A percentile compares a stretch with the other conserved stretches of the same genome.
Evolutionary conservation across 1,140 invertebrate species (phyloP).

Genomic region (Chymomyza costata): DNA sequence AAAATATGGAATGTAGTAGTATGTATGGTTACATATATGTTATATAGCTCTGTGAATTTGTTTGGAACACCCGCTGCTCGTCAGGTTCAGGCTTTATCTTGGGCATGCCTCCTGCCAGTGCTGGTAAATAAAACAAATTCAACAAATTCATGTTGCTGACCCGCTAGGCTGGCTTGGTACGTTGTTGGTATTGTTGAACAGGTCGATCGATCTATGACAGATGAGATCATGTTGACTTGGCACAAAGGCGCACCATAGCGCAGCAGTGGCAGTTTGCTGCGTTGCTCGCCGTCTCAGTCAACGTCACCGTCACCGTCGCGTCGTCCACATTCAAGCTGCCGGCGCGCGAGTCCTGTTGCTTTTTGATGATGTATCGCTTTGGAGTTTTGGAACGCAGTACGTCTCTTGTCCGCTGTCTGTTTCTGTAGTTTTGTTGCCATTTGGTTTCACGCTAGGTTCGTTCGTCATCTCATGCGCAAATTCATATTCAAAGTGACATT

Average conservation of each 20-base stretch:
- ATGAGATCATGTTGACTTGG: slow-evolving; percentile 71
- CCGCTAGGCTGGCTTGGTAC: slow-evolving; percentile 16
- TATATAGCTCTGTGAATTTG: slow-evolving; percentile 21
- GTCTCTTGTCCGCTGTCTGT: slow-evolving; percentile 15
- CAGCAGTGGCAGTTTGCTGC: slow-evolving; percentile 21
- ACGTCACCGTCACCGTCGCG: too few species aligned
- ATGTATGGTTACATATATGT: too few species aligned
- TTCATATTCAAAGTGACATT: slow-evolving; percentile 68
- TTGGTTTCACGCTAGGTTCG: slow-evolving; percentile 60
- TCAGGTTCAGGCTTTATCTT: slow-evolving; percentile 20
- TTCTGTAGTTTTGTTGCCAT: slow-evolving; percentile 29
- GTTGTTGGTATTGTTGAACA: slow-evolving; percentile 50
- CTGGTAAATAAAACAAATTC: slow-evolving; percentile 24
- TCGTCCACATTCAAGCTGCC: too few species aligned
- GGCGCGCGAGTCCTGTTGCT: slow-evolving; percentile 57
- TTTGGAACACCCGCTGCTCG: slow-evolving; percentile 52
- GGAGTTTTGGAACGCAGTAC: slow-evolving; percentile 22
- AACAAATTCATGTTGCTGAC: slow-evolving; percentile 19
- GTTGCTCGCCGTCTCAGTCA: not conserved
- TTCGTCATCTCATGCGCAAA: slow-evolving; percentile 55
- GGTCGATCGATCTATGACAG: slow-evolving; percentile 73
- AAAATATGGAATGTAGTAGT: too few species aligned
- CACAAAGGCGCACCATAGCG: slow-evolving; percentile 48
- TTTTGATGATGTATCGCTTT: slow-evolving; percentile 69
- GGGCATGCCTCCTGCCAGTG: slow-evolving; percentile 38